Conservation (phyloP, 1,140 invertebrate species). For the Bombus balteatus region DNA sequence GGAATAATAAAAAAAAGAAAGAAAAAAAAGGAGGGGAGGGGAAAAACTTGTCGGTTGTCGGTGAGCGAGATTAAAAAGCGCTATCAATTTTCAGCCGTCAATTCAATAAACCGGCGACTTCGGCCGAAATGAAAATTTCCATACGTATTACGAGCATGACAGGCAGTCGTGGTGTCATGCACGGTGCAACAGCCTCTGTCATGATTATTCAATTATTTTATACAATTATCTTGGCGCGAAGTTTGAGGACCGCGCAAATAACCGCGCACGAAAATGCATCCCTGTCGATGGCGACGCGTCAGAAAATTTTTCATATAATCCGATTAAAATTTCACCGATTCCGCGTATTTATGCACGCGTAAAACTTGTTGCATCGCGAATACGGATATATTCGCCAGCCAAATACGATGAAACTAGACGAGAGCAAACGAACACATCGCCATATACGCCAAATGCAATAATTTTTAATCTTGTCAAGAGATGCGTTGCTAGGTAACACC, state of each 20-base stretch:
- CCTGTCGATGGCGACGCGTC: neutral
- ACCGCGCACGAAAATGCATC: conserved; percentile 20
- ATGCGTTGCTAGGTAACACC: neutral
- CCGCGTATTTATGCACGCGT: conserved; percentile 23
- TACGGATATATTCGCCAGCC: conserved; percentile 1
- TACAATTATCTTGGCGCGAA: conserved; percentile 35
- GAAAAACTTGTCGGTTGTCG: neutral
- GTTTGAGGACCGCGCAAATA: conserved; percentile 30
- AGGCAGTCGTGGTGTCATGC: neutral
- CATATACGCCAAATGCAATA: neutral
- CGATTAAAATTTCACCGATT: conserved; percentile 42
- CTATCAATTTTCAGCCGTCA: conserved; percentile 20
- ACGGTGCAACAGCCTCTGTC: neutral
- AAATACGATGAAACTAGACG: conserved; percentile 10
- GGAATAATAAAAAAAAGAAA: neutral
- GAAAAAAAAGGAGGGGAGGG: neutral
- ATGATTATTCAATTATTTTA: conserved; percentile 43
- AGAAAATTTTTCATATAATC: conserved; percentile 37
- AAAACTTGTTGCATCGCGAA: conserved; percentile 38
- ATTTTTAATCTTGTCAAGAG: conserved; percentile 25
- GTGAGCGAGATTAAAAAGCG: conserved; percentile 25
- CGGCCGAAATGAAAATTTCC: conserved; percentile 38
- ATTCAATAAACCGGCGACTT: conserved; percentile 28
- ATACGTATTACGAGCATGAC: conserved; percentile 29
- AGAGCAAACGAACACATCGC: neutral